These are phyloP conservation scores for Sus scrofa DNA, from an alignment of 2,113 vertebrate species.

Conservation along the genomic window T2T-Sscrofa CM000819.6:112178501-112179000, in stretches of 20 bases:
- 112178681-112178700: neutral
- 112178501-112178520: neutral
- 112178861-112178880: neutral
- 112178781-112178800: neutral
- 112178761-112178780: neutral
- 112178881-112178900: neutral
- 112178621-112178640: neutral
- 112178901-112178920: neutral
- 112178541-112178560: neutral
- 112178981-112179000: neutral
- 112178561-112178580: neutral
- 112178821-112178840: neutral
- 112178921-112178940: neutral
- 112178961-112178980: neutral
- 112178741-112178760: neutral
- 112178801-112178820: neutral
- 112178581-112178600: neutral
- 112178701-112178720: neutral
- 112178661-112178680: neutral
- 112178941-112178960: neutral
- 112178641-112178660: neutral
- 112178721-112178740: neutral
- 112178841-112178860: neutral
- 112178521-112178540: neutral
- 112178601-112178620: neutral